Evolutionary conservation across 2,888 invertebrate species (phyloP).

Genomic region (Fragum fragum): DNA sequence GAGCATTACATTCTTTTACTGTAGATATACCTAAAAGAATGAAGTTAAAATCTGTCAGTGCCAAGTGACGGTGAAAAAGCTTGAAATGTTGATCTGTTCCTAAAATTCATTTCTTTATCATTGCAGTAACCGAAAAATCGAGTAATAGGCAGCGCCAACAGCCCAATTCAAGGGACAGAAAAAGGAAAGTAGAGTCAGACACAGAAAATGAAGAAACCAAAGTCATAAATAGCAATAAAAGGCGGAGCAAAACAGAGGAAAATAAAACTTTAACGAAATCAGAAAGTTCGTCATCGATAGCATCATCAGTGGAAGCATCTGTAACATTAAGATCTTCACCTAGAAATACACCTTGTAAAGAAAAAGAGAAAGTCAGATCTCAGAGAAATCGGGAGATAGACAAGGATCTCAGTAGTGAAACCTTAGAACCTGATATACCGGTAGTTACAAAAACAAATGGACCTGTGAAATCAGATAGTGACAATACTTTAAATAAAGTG

Average conservation of each 20-base stretch:
- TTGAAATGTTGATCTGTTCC: no score
- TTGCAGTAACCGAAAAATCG: slow-evolving; percentile 53
- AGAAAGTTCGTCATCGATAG: slow-evolving; percentile 35
- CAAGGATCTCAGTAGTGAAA: slow-evolving; percentile 33
- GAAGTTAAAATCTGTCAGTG: no score
- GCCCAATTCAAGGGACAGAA: slow-evolving; percentile 51
- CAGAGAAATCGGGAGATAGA: slow-evolving; percentile 57
- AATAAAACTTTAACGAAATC: slow-evolving; percentile 35
- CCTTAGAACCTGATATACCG: slow-evolving; percentile 8
- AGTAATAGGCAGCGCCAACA: slow-evolving; percentile 35
- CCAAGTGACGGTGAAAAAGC: no score
- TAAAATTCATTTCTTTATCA: background rate
- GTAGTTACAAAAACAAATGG: slow-evolving; percentile 19
- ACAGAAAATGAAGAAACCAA: slow-evolving; percentile 23
- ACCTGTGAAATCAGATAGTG: slow-evolving; percentile 24
- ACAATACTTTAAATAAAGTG: slow-evolving; percentile 32
- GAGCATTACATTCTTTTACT: no score
- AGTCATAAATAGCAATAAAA: slow-evolving; percentile 16
- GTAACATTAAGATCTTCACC: slow-evolving; percentile 53
- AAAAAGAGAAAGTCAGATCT: slow-evolving; percentile 51
- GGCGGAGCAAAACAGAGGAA: slow-evolving; percentile 38
- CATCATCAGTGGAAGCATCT: slow-evolving; percentile 44
- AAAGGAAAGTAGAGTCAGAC: slow-evolving; percentile 49
- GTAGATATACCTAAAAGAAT: no score
- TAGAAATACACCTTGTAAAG: slow-evolving; percentile 61